Conservation (phyloP, 2,888 invertebrate genomes). For the Amphipyra tragopoginis region DNA sequence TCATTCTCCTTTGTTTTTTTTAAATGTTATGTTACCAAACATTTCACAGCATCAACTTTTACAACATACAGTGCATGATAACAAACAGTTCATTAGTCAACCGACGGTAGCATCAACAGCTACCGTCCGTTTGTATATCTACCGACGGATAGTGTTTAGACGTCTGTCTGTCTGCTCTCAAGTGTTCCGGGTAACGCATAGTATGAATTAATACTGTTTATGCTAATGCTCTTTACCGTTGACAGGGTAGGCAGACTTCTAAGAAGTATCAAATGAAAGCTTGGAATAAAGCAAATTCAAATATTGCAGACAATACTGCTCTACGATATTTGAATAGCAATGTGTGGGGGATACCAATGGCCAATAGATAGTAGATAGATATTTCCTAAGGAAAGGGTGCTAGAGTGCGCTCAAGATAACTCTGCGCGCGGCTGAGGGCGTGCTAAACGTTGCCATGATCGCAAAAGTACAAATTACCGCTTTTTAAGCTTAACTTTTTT, state of each 20-base stretch:
- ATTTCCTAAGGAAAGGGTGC: too few relatives aligned
- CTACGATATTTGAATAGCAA: too few relatives aligned
- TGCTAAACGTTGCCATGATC: too few relatives aligned
- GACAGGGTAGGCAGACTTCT: constrained; percentile 1
- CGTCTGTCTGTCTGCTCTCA: constrained; percentile 31
- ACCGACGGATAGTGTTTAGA: constrained; percentile 37
- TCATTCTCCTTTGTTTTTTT: too few relatives aligned
- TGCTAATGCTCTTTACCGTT: not conserved
- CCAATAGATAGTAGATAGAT: too few relatives aligned
- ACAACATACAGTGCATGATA: constrained; percentile 25
- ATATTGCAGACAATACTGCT: too few relatives aligned
- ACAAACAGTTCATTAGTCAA: constrained; percentile 48
- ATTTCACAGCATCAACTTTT: constrained; percentile 7
- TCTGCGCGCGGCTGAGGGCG: too few relatives aligned
- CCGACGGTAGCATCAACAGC: constrained; percentile 23
- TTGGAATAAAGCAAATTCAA: not conserved
- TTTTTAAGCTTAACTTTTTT: too few relatives aligned
- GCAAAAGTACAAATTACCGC: too few relatives aligned
- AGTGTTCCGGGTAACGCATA: constrained; percentile 33
- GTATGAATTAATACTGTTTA: constrained; percentile 31
- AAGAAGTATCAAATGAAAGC: constrained; percentile 1
- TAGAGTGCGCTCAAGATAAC: too few relatives aligned
- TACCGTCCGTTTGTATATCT: constrained; percentile 24
- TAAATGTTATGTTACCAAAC: not conserved
- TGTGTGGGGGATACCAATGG: too few relatives aligned